Evolutionary conservation across 2,797 vertebrate species (phyloP), one percentile per base, ranked within the genome.

Genomic region (Synaphobranchus kaupii): DNA sequence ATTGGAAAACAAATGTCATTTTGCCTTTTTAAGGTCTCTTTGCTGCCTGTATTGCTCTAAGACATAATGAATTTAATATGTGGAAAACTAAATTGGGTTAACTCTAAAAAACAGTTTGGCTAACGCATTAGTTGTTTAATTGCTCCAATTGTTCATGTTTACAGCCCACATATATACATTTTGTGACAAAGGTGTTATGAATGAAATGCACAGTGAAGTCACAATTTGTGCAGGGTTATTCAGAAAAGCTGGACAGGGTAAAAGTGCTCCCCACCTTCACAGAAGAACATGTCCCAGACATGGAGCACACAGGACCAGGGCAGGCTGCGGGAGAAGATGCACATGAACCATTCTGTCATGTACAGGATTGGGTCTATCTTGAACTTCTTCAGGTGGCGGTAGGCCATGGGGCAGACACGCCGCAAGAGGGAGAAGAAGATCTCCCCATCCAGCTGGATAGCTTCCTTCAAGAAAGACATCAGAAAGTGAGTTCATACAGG

Each of bases 331-430:
- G 98, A 97, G 90, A 98, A 98, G 94, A 98, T 95, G 84, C 98
- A 98, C 98, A 98, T 98, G 91, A 98, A 98, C 98, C 97, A 98
- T 90, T 98, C 97, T 0, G 98, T 98, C 97, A 98, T 98, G 93
- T 98, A 98, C 34, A 98, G 95, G 89, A 98, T 97, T 0, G 98
- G 97, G 89, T 98, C 98, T 0, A 98, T 97, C 93, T 97, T 97
- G 91, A 97, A 97, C 86, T 97, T 97, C 93, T 97, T 97, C 2
- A 98, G 96, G 83, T 98, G 98, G n/a, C 97, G 96, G 89, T 98
- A 97, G 0, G 97, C 96, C 94, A 97, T 95, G 0, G 97, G 97
- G 86, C 96, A 97, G 0, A 95, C 95, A 1, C 96, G 96, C 6
- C 97, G 95, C 86, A 98, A 71, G 68, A 98, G 92, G 0, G 97